Conservation (phyloP, 2,888 invertebrate genomes). For the Cecidostiba fungosa region DNA sequence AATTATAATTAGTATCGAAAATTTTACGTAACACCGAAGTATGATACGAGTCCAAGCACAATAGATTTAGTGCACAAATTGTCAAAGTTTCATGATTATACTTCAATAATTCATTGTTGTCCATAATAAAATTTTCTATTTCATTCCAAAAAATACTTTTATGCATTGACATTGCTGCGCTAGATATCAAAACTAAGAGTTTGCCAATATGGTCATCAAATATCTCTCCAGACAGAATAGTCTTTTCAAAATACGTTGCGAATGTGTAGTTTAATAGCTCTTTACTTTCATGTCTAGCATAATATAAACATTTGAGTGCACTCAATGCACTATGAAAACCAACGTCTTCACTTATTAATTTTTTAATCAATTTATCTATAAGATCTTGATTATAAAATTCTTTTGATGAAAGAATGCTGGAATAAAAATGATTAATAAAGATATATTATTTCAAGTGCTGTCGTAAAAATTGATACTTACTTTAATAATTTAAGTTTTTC, state of each 20-base stretch:
- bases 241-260: conserved; percentile 54
- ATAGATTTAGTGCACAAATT: conserved; percentile 25
- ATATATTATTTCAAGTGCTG: background rate
- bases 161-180: conserved; percentile 22
- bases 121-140: conserved; percentile 17
- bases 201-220: conserved; percentile 8
- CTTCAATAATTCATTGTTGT: background rate
- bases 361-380: conserved; percentile 18
- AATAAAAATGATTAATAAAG: background rate
- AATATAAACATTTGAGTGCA: conserved; percentile 11
- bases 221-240: background rate
- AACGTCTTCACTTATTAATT: conserved; percentile 25
- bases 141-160: conserved; percentile 48
- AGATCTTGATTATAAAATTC: conserved; percentile 30
- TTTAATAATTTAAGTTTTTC: background rate
- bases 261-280: conserved; percentile 49
- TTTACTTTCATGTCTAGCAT: conserved; percentile 7
- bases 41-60: conserved; percentile 39
- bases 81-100: conserved; percentile 21
- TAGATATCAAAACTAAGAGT: conserved; percentile 33
- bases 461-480: background rate
- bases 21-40: conserved; percentile 21
- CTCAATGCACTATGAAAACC: conserved; percentile 44
- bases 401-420: background rate
- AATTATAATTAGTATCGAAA: conserved; percentile 23